Evolutionary conservation across 2,113 vertebrate genomes (phyloP).

Genomic region (Cathartes aura): DNA sequence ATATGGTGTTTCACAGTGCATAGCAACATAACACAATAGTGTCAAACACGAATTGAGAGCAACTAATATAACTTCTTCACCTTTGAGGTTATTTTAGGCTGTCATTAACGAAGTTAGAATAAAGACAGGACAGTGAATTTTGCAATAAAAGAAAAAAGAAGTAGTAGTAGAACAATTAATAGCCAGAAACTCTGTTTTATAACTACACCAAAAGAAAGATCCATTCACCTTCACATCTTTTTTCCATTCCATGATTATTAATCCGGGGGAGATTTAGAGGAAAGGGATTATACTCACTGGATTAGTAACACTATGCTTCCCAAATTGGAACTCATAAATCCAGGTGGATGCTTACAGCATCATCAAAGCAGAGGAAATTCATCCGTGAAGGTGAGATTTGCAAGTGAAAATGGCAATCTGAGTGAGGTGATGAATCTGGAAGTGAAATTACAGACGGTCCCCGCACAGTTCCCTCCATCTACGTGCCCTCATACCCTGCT

Average conservation of each 20-base stretch:
- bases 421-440: not conserved
- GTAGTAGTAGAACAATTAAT: not conserved
- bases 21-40: too few relatives aligned
- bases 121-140: not conserved
- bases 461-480: accelerated
- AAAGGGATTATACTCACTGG: not conserved
- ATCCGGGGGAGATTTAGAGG: not conserved
- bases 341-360: not conserved
- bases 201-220: not conserved
- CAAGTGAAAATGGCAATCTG: not conserved
- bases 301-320: not conserved
- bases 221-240: not conserved
- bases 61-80: not conserved
- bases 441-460: not conserved
- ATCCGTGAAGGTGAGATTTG: not conserved
- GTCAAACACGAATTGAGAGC: not conserved
- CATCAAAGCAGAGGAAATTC: not conserved
- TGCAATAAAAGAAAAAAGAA: not conserved
- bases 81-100: not conserved
- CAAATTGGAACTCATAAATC: not conserved
- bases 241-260: not conserved
- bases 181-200: not conserved
- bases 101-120: not conserved
- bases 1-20: not conserved
- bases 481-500: not conserved